Evolutionary conservation across 2,888 invertebrate genomes (phyloP), one percentile per base, ranked within the genome.

Genomic region (Pyrgus malvae): DNA sequence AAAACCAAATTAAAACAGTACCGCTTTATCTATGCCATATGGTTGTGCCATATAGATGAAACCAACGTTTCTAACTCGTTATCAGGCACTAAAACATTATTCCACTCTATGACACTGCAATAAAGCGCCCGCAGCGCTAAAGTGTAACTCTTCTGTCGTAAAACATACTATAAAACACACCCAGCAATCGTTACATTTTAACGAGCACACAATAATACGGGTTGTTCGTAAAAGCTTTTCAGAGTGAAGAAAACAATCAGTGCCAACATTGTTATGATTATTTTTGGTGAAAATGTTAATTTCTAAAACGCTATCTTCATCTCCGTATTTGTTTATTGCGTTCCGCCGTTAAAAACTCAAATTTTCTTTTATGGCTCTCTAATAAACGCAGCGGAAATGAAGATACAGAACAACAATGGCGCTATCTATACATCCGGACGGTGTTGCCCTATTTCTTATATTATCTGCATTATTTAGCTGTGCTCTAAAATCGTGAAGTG

Each of bases 71-170:
- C 65, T 60, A 62, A 80, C 76, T 83, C 76, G 85, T 88, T 89
- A 89, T 89, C 89, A 81, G 81, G 63, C 74, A 81, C 83, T 89
- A 86, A 89, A 87, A 80, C 80, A 74, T 74, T 73, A 76, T 75
- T 76, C 70, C 76, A 74, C 74, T 81, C 87, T 88, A 88, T 83
- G 86, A 81, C 80, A 81, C 76, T 68, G 80, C 70, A 76, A 83
- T 88, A 88, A 89, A 89, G 72, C 61, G 80, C 89, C 89, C 89
- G 89, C 90, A 89, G 83, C 85, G 87, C 89, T 89, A 88, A 89
- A 89, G 86, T 83, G 89, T 88, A 79, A 82, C 82, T 83, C 78
- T 74, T 79, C 77, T 69, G 74, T 79, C 88, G 78, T 89, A 89
- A 89, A 88, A 80, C 60, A 66, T 69, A 83, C 77, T 78, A 87